These are phyloP conservation scores for Megaceryle maxima DNA, from an alignment of 2,113 vertebrate species.

Conservation along the genomic window DNA sequence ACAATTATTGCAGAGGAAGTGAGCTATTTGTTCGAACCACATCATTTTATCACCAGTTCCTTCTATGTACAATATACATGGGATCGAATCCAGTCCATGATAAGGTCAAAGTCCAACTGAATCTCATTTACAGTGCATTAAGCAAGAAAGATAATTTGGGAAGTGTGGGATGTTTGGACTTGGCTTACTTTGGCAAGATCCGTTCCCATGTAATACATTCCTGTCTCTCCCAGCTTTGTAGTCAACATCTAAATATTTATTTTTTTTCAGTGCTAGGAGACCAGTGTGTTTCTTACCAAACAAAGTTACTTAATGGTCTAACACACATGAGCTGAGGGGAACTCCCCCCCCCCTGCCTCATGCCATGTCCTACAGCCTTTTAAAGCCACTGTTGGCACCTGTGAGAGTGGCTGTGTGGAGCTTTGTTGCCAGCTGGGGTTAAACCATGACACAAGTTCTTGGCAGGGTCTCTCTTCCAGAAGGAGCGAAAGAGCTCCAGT, in stretches of 20 bases:
- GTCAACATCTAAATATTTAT: neutral
- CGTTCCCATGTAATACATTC: neutral
- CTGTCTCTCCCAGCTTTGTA: constrained; percentile 2
- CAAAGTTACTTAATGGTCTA: neutral
- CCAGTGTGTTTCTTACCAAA: neutral
- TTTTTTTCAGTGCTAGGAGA: neutral
- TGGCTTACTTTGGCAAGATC: constrained; percentile 28
- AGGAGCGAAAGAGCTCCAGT: neutral
- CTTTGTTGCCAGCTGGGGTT: neutral
- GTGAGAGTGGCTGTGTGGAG: neutral
- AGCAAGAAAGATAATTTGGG: constrained; percentile 59
- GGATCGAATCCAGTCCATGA: constrained; percentile 14
- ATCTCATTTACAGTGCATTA: constrained; percentile 56
- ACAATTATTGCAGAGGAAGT: constrained; percentile 48
- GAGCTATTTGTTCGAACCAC: constrained; percentile 37
- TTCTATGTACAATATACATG: constrained; percentile 8
- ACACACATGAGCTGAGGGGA: neutral
- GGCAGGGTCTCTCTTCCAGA: neutral
- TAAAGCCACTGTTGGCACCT: neutral
- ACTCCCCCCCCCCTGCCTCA: neutral
- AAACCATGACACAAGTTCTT: neutral
- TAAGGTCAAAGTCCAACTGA: constrained; percentile 24
- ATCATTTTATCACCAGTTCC: constrained; percentile 24
- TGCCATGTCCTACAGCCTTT: neutral
- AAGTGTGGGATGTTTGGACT: constrained; percentile 35